A percentile compares a stretch with the other conserved stretches of the same genome.
phyloP scores from a whole-genome alignment of 2,797 vertebrate genomes.

The Kryptopterus vitreolus region DNA sequence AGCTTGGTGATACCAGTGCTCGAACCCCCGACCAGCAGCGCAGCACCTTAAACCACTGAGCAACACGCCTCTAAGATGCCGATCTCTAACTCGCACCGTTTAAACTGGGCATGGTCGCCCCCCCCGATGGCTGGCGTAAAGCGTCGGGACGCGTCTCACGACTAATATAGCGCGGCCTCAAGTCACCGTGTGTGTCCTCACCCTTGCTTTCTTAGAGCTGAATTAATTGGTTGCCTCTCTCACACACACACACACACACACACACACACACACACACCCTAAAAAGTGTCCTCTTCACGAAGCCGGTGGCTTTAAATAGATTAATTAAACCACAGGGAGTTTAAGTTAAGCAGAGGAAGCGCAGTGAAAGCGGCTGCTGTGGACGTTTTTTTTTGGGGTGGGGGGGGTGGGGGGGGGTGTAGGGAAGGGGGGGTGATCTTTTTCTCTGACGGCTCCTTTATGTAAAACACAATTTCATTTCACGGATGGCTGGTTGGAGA shows the following conservation, averaged over 20 bases:
- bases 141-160: constrained; percentile 65
- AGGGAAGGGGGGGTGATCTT: constrained; percentile 3
- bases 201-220: constrained; percentile 64
- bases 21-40: no score
- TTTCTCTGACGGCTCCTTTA: constrained; percentile 48
- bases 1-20: no score
- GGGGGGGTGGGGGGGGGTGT: no score
- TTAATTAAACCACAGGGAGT: constrained; percentile 54
- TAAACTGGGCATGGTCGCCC: constrained; percentile 67
- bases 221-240: constrained; percentile 75
- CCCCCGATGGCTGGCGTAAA: constrained; percentile 61
- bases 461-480: constrained; percentile 57
- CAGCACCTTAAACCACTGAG: no score
- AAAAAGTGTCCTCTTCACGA: constrained; percentile 42
- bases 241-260: background rate
- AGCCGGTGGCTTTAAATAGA: constrained; percentile 52
- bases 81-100: no score
- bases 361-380: constrained; percentile 31
- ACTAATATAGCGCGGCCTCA: constrained; percentile 65
- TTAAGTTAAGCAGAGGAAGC: constrained; percentile 41
- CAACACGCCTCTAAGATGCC: no score
- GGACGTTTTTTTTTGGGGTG: constrained; percentile 36
- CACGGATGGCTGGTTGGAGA: constrained; percentile 46
- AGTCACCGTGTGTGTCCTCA: constrained; percentile 68
- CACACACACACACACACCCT: constrained; percentile 40